Base-by-base conservation (phyloP, 2,113 vertebrate species). In the Rhea pennata region DNA sequence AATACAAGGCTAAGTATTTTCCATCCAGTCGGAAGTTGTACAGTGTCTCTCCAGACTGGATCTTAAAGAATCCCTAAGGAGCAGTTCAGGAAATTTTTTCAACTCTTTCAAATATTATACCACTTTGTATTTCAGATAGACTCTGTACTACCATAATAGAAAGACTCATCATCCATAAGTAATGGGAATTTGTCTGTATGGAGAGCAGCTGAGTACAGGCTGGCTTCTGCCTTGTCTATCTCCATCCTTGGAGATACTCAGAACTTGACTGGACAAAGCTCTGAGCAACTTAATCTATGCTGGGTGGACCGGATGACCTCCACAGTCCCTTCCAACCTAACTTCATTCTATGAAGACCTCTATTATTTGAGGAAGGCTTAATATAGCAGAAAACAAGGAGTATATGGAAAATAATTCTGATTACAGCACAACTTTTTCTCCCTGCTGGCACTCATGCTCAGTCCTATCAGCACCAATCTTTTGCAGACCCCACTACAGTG, bases 381-480 rank as follows among this genome's bases (percentile, higher is more conserved):
- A 36, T 51, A 33, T 24, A 51, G 6, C 46, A n/a, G 33, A 71
- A 6, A 23, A 71, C 46, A 50, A n/a, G 15, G 31, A n/a, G 33
- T 36, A 36, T 7, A 44, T 19, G 31, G 42, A 21, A 67, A 46
- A 44, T 31, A 67, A 21, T 87, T 81, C 76, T 74, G 84, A 64
- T 74, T 33, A 29, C 46, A 88, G 64, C 50, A 67, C 62, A 91
- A 14, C 39, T 50, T 85, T 13, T 3, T 61, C 64, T 39, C 65
- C n/a, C 24, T 39, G 75, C 58, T 83, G 46, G 74, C 48, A 79
- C 31, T 69, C 40, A 29, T 27, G 36, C 58, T 90, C 31, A 42
- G 0, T 71, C 44, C 66, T 56, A 15, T 27, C 0, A 29, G 66
- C 20, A 54, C 0, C 0, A 42, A 9, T 8, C 33, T 27, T 77